Evolutionary conservation across 92 coral and sea anemone genomes (phyloP), one percentile per base, ranked within the genome.

Genomic region (Actinernus sp.): DNA sequence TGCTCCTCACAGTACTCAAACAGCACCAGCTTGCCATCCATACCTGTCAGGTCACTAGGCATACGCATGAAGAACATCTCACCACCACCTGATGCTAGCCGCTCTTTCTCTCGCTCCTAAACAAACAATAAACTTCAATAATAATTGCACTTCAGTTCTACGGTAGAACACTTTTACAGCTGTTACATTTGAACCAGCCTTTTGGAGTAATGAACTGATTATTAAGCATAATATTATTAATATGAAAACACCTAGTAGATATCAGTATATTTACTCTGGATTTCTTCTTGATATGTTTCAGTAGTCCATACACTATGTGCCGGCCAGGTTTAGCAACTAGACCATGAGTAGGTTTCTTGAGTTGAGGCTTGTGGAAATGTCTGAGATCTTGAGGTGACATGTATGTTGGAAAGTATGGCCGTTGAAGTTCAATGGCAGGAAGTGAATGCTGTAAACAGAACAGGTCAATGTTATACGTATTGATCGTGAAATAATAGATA

Each of bases 31-130:
- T 79, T 85, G 8, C 98, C 98, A 41, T 94, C 98, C 93, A 84
- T 87, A 17, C 98, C 98, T 13, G 97, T 94, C 43, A 94, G 79
- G 67, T 94, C 98, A 39, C 85, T 65, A 17, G 93, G 92, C 2
- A 88, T 92, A 31, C 98, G 73, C 98, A 94, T 94, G 59, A 94
- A 94, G 75, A 94, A 94, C 84, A 94, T 92, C 55, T 94, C 98
- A 26, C 98, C 98, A 7, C 98, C 98, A 9, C 98, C 98, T 47
- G 98, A 94, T 1, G 97, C 98, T 21, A 90, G 81, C 1, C 98
- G 94, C 43, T 94, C 98, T 36, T 94, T 94, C 68, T 94, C 97
- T 0, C 98, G 93, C 19, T 94, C 98, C 98, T 92, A 31, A 5
- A 48, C n/a, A n/a, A n/a, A n/a, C n/a, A n/a, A n/a, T n/a, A n/a